phyloP scores from a whole-genome alignment of 2,888 invertebrate genomes.

The Phaonia tiefii region DNA sequence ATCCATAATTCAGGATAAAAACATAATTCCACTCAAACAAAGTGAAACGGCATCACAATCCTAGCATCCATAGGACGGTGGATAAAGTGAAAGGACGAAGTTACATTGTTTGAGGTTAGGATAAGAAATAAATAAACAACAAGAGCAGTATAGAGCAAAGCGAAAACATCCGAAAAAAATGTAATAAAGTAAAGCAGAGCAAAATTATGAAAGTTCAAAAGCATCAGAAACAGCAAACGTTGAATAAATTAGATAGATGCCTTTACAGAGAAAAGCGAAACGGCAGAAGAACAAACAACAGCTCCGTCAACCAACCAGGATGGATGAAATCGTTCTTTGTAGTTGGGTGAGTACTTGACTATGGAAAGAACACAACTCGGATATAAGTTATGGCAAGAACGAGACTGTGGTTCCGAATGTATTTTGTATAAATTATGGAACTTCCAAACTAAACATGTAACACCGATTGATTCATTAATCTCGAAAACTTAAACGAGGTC shows the following conservation, averaged over 20 bases:
- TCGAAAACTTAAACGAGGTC: too few species aligned
- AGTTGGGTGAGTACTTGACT: not conserved
- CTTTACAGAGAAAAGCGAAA: conserved; percentile 23
- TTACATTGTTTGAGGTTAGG: not conserved
- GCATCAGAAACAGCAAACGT: conserved; percentile 48
- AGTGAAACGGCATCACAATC: conserved; percentile 39
- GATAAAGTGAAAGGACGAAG: not conserved
- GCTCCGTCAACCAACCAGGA: not conserved
- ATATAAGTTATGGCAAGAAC: not conserved
- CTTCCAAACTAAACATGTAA: too few species aligned
- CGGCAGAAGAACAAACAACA: conserved; percentile 29
- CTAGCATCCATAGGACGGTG: conserved; percentile 22
- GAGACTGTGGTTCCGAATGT: conserved; percentile 19
- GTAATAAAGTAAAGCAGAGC: conserved; percentile 37
- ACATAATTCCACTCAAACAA: conserved; percentile 75
- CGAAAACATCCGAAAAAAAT: conserved; percentile 57
- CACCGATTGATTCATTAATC: too few species aligned
- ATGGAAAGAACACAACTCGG: not conserved
- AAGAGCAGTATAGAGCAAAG: conserved; percentile 43
- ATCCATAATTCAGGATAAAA: conserved; percentile 79
- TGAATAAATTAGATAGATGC: conserved; percentile 48
- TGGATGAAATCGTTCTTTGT: conserved; percentile 11
- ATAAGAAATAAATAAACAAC: conserved; percentile 57
- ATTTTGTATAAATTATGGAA: too few species aligned
- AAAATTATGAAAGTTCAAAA: conserved; percentile 68